Evolutionary conservation across 2,888 invertebrate genomes (phyloP).

Genomic region (Mamestra brassicae): DNA sequence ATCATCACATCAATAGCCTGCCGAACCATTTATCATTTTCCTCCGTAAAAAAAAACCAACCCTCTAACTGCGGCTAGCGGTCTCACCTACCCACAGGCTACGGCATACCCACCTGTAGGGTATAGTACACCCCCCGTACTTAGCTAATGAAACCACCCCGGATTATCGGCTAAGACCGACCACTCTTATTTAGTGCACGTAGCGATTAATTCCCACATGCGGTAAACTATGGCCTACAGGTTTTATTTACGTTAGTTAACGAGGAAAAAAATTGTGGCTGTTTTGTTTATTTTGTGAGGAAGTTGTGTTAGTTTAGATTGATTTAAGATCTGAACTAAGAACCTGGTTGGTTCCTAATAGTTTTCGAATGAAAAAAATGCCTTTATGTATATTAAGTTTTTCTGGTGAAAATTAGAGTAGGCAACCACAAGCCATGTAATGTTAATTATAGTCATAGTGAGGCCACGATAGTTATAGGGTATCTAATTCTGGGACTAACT

Average conservation of each 20-base stretch:
- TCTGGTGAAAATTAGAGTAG: background rate
- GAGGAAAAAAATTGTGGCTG: background rate
- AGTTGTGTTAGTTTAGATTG: constrained; percentile 4
- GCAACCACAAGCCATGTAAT: background rate
- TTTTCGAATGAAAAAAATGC: too few relatives aligned
- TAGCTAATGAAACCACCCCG: constrained; percentile 64
- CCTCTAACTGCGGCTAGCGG: constrained; percentile 34
- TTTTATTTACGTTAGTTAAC: constrained; percentile 18
- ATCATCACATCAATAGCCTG: background rate
- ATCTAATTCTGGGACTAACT: constrained; percentile 13
- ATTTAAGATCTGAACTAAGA: background rate
- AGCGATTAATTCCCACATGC: constrained; percentile 40
- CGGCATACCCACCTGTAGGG: background rate
- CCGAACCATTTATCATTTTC: background rate
- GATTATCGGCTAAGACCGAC: constrained; percentile 38
- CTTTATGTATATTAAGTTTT: too few relatives aligned
- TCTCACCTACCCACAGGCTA: constrained; percentile 10
- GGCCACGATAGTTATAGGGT: constrained; percentile 6
- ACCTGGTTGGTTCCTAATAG: too few relatives aligned
- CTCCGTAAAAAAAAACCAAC: constrained; percentile 29
- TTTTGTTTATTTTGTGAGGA: constrained; percentile 2
- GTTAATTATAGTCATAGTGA: background rate
- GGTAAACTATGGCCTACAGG: constrained; percentile 11
- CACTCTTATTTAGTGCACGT: constrained; percentile 54
- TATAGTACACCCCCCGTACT: constrained; percentile 32